phyloP scores from a whole-genome alignment of 64 coral and sea anemone genomes.

The Dendronephthya gigantea region DNA sequence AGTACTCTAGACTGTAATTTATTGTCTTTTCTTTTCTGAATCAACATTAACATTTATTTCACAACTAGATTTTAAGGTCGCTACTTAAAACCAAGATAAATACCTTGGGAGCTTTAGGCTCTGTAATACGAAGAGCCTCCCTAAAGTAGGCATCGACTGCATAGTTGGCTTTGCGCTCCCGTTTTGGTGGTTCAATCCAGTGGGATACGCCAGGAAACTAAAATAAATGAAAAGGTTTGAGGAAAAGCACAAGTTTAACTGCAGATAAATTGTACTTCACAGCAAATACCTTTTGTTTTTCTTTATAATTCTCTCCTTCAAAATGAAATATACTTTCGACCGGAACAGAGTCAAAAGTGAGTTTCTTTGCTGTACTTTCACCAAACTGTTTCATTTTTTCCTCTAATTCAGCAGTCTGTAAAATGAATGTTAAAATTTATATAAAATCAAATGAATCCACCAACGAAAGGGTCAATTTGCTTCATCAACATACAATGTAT shows the following conservation, averaged over 20 bases:
- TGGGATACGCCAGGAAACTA: conserved; percentile 66
- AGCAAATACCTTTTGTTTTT: conserved; percentile 81
- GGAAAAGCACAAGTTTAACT: neutral
- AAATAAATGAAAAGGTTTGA: neutral
- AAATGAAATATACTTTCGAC: conserved; percentile 97
- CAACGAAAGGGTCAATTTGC: neutral
- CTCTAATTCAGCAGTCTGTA: conserved; percentile 71
- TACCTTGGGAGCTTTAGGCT: conserved; percentile 88
- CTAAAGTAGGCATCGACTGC: conserved; percentile 94
- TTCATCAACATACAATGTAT: neutral
- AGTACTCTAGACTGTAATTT: too few relatives aligned
- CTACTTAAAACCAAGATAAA: neutral
- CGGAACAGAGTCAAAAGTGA: conserved; percentile 74
- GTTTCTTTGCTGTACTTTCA: conserved; percentile 78
- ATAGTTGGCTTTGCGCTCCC: conserved; percentile 96
- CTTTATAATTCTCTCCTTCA: conserved; percentile 98
- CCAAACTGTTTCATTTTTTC: conserved; percentile 99
- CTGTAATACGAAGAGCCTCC: conserved; percentile 82
- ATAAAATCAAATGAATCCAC: neutral
- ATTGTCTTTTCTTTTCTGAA: too few relatives aligned
- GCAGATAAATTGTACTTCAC: neutral
- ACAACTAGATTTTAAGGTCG: neutral
- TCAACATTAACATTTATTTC: neutral
- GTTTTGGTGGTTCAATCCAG: conserved; percentile 97
- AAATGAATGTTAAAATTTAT: neutral